These are phyloP conservation scores for Acropternis orthonyx DNA, from an alignment of 2,797 vertebrate genomes.

Conservation along the genomic window DNA sequence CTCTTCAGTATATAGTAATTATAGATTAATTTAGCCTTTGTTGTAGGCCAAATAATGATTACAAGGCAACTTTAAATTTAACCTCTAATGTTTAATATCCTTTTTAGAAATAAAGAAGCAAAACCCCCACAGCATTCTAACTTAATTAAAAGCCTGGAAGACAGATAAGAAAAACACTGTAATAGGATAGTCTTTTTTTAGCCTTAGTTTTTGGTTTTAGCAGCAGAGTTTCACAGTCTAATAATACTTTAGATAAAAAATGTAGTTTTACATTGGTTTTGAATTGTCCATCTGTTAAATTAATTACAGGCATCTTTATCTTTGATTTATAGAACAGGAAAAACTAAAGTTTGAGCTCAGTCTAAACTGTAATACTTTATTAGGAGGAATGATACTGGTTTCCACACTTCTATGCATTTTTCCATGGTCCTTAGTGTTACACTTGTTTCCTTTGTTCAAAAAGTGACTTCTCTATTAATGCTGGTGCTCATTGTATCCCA, in stretches of 20 bases:
- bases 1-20: not conserved
- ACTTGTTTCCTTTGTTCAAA: not conserved
- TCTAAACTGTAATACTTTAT: not conserved
- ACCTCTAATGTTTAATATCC: not conserved
- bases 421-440: not conserved
- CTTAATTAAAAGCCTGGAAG: constrained; percentile 31
- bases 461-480: not conserved
- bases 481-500: not conserved
- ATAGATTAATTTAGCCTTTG: not conserved
- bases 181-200: not conserved
- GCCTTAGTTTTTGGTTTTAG: constrained; percentile 9
- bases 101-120: constrained; percentile 6
- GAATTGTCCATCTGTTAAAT: constrained; percentile 46
- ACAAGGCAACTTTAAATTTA: not conserved
- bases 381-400: not conserved
- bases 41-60: not conserved
- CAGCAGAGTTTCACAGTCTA: not conserved
- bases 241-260: constrained; percentile 15
- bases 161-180: not conserved
- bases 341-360: not conserved
- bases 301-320: not conserved
- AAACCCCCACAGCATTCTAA: not conserved
- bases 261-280: not conserved
- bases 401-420: not conserved
- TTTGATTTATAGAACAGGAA: not conserved